Evolutionary conservation across 2,888 invertebrate genomes (phyloP).

Genomic region (Trichogramma dendrolimi): DNA sequence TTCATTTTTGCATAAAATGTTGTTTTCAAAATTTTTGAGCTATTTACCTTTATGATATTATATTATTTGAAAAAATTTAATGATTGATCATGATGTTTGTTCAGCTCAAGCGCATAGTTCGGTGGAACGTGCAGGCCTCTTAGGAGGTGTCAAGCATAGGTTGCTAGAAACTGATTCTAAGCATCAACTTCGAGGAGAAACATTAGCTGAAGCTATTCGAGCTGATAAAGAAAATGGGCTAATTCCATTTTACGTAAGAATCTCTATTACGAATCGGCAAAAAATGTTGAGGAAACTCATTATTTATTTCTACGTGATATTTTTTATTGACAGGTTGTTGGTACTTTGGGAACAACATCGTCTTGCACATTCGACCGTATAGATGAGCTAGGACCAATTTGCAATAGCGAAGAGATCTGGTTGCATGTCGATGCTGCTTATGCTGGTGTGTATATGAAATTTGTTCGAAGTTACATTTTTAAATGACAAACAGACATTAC

Average conservation of each 20-base stretch:
- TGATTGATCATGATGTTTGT: slow-evolving; percentile 19
- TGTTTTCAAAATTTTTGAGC: too few relatives aligned
- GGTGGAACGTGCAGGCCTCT: slow-evolving; percentile 85
- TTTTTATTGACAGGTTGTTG: slow-evolving; percentile 61
- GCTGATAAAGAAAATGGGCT: slow-evolving; percentile 84
- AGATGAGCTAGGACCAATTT: slow-evolving; percentile 87
- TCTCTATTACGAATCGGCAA: background rate
- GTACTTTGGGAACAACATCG: slow-evolving; percentile 92
- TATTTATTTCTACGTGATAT: background rate
- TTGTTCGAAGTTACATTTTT: background rate
- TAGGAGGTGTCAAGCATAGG: slow-evolving; percentile 80
- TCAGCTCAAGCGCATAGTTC: slow-evolving; percentile 87
- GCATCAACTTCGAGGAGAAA: slow-evolving; percentile 70
- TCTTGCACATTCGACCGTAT: slow-evolving; percentile 90
- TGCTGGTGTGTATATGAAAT: slow-evolving; percentile 62
- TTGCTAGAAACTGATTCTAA: slow-evolving; percentile 69
- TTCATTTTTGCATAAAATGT: too few relatives aligned
- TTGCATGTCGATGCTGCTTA: slow-evolving; percentile 96
- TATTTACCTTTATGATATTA: background rate
- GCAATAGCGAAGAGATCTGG: slow-evolving; percentile 75
- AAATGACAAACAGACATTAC: background rate
- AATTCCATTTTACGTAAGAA: slow-evolving; percentile 91
- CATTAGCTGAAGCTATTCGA: slow-evolving; percentile 71
- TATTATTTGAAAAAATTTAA: background rate
- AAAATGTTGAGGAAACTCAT: background rate